Evolutionary conservation across 2,888 invertebrate genomes (phyloP), one percentile per base, ranked within the genome.

Genomic region (Phengaris arion): DNA sequence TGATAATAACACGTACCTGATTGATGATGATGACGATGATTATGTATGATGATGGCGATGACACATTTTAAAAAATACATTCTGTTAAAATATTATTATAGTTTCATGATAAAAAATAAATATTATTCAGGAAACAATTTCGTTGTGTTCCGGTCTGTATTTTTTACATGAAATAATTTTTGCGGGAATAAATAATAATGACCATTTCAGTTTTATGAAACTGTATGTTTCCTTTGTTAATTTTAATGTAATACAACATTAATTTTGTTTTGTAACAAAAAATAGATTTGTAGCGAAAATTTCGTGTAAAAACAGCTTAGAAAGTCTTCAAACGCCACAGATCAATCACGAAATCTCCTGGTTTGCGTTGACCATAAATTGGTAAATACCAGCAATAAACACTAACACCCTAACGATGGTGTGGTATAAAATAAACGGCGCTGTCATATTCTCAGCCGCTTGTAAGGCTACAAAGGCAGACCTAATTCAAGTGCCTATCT

Each of bases 401-500:
- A 64, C 35, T 45, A 13, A 15, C 12, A n/a, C 10, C 12, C 48
- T 51, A 15, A 22, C 64, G 70, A 51, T 70, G 70, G 51, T 70
- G 15, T 22, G 51, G 51, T 48, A 70, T 70, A 15, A 70, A 70
- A 70, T 70, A 70, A 70, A 51, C 70, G 51, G 51, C 51, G 69
- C 48, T 48, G 51, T 70, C 70, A 70, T 51, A 51, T 70, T 70
- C 51, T 70, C 70, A 15, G 70, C 46, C 70, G 22, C 51, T 51
- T 48, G 70, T 10, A 51, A 70, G 70, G 15, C 10, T 15, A 69
- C 70, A 70, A 70, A 70, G 70, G 51, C 70, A 48, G 46, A 15
- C 70, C 70, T 70, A 48, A 70, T 70, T 70, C 22, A 45, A 70
- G 70, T 51, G 68, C 51, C 51, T 51, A 51, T 70, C 51, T 48